A percentile compares a stretch with the other conserved stretches of the same genome.
These are phyloP conservation scores for Dichetophora obliterata DNA, from an alignment of 2,888 invertebrate species.

Conservation along the genomic window DNA sequence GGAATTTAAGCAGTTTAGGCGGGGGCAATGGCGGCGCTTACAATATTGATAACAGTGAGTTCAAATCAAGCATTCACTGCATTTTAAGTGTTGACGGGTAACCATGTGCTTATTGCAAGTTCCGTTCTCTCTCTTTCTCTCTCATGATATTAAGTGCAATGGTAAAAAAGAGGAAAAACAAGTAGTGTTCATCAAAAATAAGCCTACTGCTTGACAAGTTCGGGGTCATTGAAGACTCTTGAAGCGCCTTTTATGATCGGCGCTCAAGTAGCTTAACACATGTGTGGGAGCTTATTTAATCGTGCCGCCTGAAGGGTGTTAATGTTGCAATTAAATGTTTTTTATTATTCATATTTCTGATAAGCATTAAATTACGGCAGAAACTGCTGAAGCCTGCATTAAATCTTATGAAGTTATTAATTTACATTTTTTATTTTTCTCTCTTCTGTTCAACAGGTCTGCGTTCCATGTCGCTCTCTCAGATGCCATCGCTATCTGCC, in stretches of 20 bases:
- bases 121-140: too few relatives aligned
- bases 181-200: background rate
- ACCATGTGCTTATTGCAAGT: too few relatives aligned
- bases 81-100: background rate
- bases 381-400: slow-evolving; percentile 23
- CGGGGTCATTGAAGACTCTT: slow-evolving; percentile 30
- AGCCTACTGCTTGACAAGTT: slow-evolving; percentile 13
- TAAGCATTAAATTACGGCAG: background rate
- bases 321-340: slow-evolving; percentile 35
- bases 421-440: slow-evolving; percentile 21
- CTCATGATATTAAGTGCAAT: slow-evolving; percentile 9
- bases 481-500: slow-evolving; percentile 56
- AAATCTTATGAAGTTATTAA: slow-evolving; percentile 13
- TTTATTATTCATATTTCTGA: background rate
- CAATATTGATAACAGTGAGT: slow-evolving; percentile 68
- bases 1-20: slow-evolving; percentile 49
- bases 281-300: slow-evolving; percentile 49
- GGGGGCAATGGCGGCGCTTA: slow-evolving; percentile 50
- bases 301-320: slow-evolving; percentile 36
- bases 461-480: slow-evolving; percentile 64
- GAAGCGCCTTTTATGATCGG: slow-evolving; percentile 19
- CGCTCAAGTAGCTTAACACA: slow-evolving; percentile 4
- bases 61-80: slow-evolving; percentile 33
- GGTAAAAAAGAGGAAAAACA: background rate
- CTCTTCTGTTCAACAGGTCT: slow-evolving; percentile 55